Percentiles rank a stretch among this genome's conserved stretches.
These are phyloP conservation scores for Amblyjoppa fuscipennis DNA, from an alignment of 2,888 invertebrate species.

Conservation along the genomic window DNA sequence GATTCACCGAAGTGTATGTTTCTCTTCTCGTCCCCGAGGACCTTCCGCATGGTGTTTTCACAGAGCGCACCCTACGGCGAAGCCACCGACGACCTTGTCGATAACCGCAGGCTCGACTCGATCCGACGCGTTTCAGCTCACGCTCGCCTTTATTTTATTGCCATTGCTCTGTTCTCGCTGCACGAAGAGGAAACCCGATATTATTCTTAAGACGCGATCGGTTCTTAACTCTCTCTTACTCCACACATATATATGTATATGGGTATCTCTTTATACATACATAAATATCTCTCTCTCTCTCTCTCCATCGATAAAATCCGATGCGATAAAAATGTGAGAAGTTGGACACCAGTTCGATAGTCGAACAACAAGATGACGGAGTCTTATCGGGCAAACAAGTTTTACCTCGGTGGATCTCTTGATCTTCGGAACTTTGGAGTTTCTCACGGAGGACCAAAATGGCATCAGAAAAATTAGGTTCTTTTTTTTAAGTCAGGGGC, in stretches of 20 bases:
- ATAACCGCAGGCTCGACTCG: conserved; percentile 58
- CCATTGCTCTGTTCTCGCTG: neutral
- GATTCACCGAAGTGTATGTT: conserved; percentile 1
- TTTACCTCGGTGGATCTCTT: neutral
- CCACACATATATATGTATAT: neutral
- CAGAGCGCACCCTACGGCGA: conserved; percentile 22
- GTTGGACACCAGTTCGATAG: conserved; percentile 11
- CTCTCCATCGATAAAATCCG: conserved; percentile 30
- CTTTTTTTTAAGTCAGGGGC: neutral
- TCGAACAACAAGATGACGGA: conserved; percentile 7
- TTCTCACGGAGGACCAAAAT: neutral
- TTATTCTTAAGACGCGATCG: conserved; percentile 29
- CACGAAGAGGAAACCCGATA: conserved; percentile 52
- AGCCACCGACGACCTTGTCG: conserved; percentile 40
- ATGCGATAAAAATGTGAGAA: conserved; percentile 32
- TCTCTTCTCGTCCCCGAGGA: conserved; percentile 32
- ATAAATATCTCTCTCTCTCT: neutral
- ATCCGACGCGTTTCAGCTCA: conserved; percentile 45
- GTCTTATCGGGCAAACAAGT: conserved; percentile 39
- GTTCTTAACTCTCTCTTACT: neutral
- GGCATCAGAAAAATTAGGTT: neutral
- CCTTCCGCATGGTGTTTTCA: conserved; percentile 2
- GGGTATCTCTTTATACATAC: too few species aligned
- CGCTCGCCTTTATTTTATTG: conserved; percentile 26
- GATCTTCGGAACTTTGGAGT: conserved; percentile 1